Base-by-base conservation (phyloP, 2,113 vertebrate species). In the Ardeotis arabs region DNA sequence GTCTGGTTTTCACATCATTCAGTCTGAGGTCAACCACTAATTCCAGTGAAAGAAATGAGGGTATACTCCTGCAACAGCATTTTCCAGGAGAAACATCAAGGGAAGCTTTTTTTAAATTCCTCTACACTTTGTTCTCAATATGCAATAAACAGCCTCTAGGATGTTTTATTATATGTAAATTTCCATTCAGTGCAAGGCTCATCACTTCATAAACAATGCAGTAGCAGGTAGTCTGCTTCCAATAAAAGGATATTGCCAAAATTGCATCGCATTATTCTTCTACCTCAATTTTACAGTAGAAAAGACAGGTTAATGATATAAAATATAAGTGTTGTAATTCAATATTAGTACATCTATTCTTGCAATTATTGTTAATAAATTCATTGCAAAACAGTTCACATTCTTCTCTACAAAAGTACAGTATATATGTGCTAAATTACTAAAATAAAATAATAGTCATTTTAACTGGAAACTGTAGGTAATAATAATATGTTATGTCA, bases 201-300 rank as follows among this genome's bases (percentile, higher is more conserved):
- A 78, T 89, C 55, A 56, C 56, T 84, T 90, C 49, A 62, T 93
- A 96, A 97, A 95, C 90, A 95, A 81, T 56, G 75, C 27, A 90
- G n/a, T 63, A 89, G 56, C 33, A 92, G 49, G 49, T 70, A 88
- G 72, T 66, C 37, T 83, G 29, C n/a, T 77, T 90, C 68, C 75
- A 88, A 64, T 84, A 64, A 90, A 92, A 93, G 23, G 10, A 69
- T 87, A 78, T 66, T 89, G 80, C 76, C 24, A 66, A 93, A 94
- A 90, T 89, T 94, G 27, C 44, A 41, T 35, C 3, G 1, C 60
- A 72, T 96, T 89, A 82, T 81, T 89, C 64, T 84, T 89, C 35
- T 24, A 72, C 47, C 76, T 69, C 55, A 84, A 31, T 90, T 96
- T 94, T 93, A 89, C 80, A 90, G 47, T 89, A 87, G 73, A 87